phyloP scores from a whole-genome alignment of 2,797 vertebrate species.

The Phrynocephalus guinanensis region DNA sequence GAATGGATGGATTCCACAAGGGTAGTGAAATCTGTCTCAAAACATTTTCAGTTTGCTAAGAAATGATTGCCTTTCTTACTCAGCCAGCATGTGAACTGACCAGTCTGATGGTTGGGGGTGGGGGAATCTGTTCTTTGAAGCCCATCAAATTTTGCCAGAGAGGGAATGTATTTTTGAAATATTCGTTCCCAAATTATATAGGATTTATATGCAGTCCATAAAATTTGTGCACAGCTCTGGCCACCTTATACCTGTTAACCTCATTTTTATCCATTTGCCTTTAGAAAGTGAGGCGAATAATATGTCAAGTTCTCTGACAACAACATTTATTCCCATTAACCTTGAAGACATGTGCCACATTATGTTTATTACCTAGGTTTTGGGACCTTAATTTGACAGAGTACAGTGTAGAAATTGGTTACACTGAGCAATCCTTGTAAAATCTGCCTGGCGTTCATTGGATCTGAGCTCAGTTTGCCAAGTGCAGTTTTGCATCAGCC shows the following conservation, averaged over 20 bases:
- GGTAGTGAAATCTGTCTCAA: background rate
- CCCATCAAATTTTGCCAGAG: too few relatives aligned
- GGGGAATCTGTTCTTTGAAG: too few relatives aligned
- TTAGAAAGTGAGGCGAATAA: background rate
- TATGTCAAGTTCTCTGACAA: background rate
- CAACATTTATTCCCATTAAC: conserved; percentile 11
- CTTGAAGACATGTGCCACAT: background rate
- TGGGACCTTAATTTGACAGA: background rate
- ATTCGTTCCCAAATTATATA: background rate
- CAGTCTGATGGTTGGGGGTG: background rate
- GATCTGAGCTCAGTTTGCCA: background rate
- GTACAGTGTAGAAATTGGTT: background rate
- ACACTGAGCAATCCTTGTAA: background rate
- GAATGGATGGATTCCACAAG: background rate
- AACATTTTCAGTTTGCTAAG: background rate
- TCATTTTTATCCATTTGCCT: background rate
- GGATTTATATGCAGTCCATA: background rate
- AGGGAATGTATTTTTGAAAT: background rate
- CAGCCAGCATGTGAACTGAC: background rate
- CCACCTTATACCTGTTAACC: background rate
- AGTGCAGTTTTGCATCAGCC: background rate
- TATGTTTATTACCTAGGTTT: background rate
- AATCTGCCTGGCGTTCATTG: background rate
- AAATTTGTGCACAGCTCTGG: background rate
- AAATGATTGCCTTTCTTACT: background rate